Conservation (phyloP, 2,797 vertebrate species). For the Pseudomugil gertrudae region DNA sequence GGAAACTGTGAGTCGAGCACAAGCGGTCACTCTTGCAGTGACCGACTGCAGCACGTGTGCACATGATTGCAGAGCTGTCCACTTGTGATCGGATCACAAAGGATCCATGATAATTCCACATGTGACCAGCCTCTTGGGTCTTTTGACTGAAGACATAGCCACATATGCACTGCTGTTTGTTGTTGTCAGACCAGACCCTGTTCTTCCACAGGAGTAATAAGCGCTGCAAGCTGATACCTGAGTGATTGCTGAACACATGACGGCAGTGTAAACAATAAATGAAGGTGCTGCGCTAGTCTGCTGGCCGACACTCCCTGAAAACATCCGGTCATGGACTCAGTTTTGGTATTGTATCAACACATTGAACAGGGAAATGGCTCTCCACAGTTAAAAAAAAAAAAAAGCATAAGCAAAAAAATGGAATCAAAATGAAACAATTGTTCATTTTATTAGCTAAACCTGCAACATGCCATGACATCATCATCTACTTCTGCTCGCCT, state of each 20-base stretch:
- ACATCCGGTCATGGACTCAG: too few species aligned
- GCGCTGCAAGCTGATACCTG: constrained; percentile 54
- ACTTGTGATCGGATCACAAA: background rate
- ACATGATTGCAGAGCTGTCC: background rate
- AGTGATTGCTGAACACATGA: constrained; percentile 51
- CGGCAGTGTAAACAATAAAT: constrained; percentile 7
- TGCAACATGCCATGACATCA: background rate
- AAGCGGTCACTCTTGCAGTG: background rate
- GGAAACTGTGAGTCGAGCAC: background rate
- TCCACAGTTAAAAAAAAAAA: background rate
- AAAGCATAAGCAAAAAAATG: background rate
- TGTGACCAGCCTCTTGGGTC: background rate
- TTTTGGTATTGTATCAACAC: too few species aligned
- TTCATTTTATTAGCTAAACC: background rate
- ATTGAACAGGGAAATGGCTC: background rate
- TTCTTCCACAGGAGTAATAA: constrained; percentile 37
- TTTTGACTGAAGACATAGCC: background rate
- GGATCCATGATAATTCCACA: background rate
- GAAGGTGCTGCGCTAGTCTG: background rate
- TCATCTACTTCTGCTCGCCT: background rate
- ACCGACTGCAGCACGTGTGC: background rate
- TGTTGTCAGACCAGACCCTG: constrained; percentile 25
- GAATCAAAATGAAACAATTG: background rate
- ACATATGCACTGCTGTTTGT: constrained; percentile 16
- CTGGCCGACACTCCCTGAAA: background rate